Base-by-base conservation (phyloP, 2,888 invertebrate species). In the Drosophila koepferae region DNA sequence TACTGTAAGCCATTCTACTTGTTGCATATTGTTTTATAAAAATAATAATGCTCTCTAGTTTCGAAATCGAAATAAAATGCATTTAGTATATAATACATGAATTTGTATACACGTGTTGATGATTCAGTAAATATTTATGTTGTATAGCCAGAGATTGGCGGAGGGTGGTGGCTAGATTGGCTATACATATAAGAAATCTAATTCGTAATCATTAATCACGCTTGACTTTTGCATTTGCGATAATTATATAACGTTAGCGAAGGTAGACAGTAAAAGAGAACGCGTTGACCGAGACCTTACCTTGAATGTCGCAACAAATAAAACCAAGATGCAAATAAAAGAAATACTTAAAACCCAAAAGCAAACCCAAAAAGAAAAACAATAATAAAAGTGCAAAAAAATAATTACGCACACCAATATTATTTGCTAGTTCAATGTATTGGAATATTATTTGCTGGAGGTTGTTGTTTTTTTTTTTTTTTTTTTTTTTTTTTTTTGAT, bases 271-370 rank as follows among this genome's bases (percentile, higher is more conserved):
- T 53, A 64, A 85, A 72, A 78, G 86, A 85, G 78, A 82, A 81
- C 70, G 74, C 79, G 74, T 63, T 82, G 87, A 77, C 87, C 90
- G 81, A 90, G 87, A 89, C 89, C 91, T 85, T 89, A 78, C 74
- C 74, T 79, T 81, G 78, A 78, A 73, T 70, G 62, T 43, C 59
- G 18, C 63, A 60, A 63, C 53, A 64, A 60, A 67, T 20, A 58
- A 34, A 34, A 23, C 43, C 44, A 20, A 34, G 36, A 58, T 44
- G 18, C 34, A 64, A 70, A 49, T 48, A 31, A 69, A 72, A 74
- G 49, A 60, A 68, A 53, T 44, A 48, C 68, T 10, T 16, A 28
- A 63, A 54, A 38, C 9, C 31, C 54, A 38, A 73, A 44, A 63
- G 55, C 16, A 16, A 10, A 44, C 20, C 16, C 41, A n/a, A 41